Conservation (phyloP, 2,797 vertebrate genomes). For the Trichosurus vulpecula region DNA sequence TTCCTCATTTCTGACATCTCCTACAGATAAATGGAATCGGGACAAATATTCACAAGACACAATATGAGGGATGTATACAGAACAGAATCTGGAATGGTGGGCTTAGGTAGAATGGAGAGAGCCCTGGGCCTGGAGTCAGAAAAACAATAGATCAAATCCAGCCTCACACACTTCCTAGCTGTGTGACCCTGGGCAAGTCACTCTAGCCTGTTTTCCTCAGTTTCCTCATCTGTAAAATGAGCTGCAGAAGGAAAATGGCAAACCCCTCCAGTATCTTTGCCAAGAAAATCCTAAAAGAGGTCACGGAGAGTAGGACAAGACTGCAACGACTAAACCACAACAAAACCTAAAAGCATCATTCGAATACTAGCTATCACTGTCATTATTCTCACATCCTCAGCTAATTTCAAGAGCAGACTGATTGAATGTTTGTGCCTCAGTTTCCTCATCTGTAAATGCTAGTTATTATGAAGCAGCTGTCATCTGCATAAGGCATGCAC, state of each 20-base stretch:
- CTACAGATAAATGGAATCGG: neutral
- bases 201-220: neutral
- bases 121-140: neutral
- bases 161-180: neutral
- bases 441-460: neutral
- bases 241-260: no score
- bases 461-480: neutral
- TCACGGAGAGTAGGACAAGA: no score
- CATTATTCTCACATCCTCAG: no score
- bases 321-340: no score
- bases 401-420: neutral
- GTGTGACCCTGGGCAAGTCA: neutral
- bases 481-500: neutral
- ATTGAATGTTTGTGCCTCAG: neutral
- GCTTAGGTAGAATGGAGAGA: no score
- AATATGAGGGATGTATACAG: neutral
- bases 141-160: neutral
- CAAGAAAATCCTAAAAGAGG: no score
- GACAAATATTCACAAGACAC: neutral
- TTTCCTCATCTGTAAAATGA: no score
- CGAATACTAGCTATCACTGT: neutral
- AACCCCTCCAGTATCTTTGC: no score
- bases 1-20: no score
- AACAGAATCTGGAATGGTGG: neutral
- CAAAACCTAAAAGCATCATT: neutral